Evolutionary conservation across 2,113 vertebrate genomes (phyloP), one percentile per base, ranked within the genome.

Genomic region (Litocranius walleri): DNA sequence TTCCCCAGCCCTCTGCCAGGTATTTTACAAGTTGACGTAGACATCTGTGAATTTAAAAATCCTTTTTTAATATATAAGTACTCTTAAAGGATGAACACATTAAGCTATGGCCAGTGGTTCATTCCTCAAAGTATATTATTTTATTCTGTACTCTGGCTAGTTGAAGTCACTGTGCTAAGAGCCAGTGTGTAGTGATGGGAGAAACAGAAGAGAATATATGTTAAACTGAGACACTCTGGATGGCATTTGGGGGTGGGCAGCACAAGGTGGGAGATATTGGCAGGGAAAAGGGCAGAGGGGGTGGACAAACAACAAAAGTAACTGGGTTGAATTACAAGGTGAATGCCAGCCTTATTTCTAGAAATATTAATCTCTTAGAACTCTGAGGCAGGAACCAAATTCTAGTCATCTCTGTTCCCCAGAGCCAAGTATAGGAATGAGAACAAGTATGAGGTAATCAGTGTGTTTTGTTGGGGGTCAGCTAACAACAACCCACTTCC

Each of bases 31-130:
- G 54, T 85, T 78, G 54, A 91, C 4, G 1, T 84, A 86, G 54
- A 67, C 40, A 48, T 64, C 33, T 97, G 6, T 94, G 67, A 71
- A 91, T 94, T 95, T 78, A 48, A 81, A 97, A 93, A 74, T 15
- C 62, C 5, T 84, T 21, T 95, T 97, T 84, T 81, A 91, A 85
- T 92, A 90, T 25, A 1, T 83, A 84, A 87, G 45, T 67, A 77
- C 64, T 92, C 56, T 52, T 84, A 33, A 57, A 96, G 30, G 61
- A 57, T 97, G 88, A 86, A 82, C 43, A 93, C 94, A 96, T 93
- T 82, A 94, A 90, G 48, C 11, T 43, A 43, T 25, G 90, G 36
- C 29, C 94, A 96, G 23, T 71, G 54, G 89, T 64, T 95, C 90
- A 43, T n/a, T 93, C 40, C 43, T 92, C 6, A 9, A n/a, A 54